Base-by-base conservation (phyloP, 2,888 invertebrate genomes). In the Junonia oenone region DNA sequence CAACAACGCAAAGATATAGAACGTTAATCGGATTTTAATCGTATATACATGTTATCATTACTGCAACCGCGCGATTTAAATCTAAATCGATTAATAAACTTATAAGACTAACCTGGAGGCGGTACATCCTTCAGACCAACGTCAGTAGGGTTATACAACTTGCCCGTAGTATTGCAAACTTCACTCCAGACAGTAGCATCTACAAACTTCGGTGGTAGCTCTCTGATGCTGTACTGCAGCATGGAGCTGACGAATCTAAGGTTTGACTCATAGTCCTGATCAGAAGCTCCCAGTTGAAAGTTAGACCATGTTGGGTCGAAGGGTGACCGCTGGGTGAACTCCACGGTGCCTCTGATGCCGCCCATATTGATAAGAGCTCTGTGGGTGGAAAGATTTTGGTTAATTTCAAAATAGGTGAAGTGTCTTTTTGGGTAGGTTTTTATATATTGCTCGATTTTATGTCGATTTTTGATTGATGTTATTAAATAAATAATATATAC, bases 221-320 rank as follows among this genome's bases (percentile, higher is more conserved):
- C 93, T 67, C 93, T 93, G 63, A 96, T 92, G 76, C 91, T 92
- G 72, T 95, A 95, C 59, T 93, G 92, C 1, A 93, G 90, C 59
- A 96, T 92, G 65, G 95, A 94, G 50, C 94, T 92, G 19, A 94
- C 94, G 71, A 95, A 95, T 29, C 95, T 93, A 1, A 95, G 87
- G 71, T 93, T 93, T 0, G 93, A 93, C 78, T 94, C 93, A 54
- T 94, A 87, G 65, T 94, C 92, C 45, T 92, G 91, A 66, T 92
- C 91, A 0, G 95, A 86, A 0, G 95, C 91, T 0, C 91, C 91
- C 26, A 95, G 76, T 35, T 94, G 93, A 68, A 97, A 93, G 72
- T 93, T 94, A 0, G 95, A 85, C 90, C 95, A 95, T 0, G 97
- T 97, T 0, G 96, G 95, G 78, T 97, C 95, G 75, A 95, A 97